Percentiles rank a stretch among this genome's conserved stretches.
Conservation (phyloP, 2,888 invertebrate species). For the Amblyjoppa proteus region DNA sequence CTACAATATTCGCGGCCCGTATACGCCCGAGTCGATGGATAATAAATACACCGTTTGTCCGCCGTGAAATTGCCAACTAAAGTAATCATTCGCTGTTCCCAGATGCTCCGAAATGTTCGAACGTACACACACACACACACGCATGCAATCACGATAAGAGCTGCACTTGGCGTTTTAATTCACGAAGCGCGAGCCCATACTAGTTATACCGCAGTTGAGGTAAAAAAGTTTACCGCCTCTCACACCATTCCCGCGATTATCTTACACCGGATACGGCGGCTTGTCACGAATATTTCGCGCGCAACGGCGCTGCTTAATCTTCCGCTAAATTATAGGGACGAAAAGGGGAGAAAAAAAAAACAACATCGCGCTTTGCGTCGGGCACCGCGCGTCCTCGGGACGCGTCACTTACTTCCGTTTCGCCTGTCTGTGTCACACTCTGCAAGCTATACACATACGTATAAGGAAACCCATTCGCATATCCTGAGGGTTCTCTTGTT, state of each 20-base stretch:
- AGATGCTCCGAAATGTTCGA: constrained; percentile 44
- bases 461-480: constrained; percentile 19
- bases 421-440: constrained; percentile 29
- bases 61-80: constrained; percentile 72
- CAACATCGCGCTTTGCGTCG: constrained; percentile 46
- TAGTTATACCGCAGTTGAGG: constrained; percentile 17
- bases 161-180: constrained; percentile 55
- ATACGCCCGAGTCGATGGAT: constrained; percentile 62
- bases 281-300: constrained; percentile 67
- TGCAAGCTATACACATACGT: constrained; percentile 9
- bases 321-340: constrained; percentile 65
- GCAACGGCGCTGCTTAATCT: constrained; percentile 66
- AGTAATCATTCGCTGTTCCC: constrained; percentile 62
- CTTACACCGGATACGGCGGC: constrained; percentile 64
- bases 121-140: constrained; percentile 10
- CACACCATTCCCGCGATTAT: constrained; percentile 63
- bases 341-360: neutral
- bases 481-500: constrained; percentile 10
- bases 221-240: constrained; percentile 47
- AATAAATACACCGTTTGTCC: constrained; percentile 71
- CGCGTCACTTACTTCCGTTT: constrained; percentile 47
- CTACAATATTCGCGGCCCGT: constrained; percentile 37
- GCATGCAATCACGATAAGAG: constrained; percentile 47
- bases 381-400: constrained; percentile 66
- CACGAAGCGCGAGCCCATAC: constrained; percentile 31